A percentile compares a stretch with the other conserved stretches of the same genome.
Evolutionary conservation across 2,797 vertebrate genomes (phyloP).

Genomic region (Gymnocypris eckloni): DNA sequence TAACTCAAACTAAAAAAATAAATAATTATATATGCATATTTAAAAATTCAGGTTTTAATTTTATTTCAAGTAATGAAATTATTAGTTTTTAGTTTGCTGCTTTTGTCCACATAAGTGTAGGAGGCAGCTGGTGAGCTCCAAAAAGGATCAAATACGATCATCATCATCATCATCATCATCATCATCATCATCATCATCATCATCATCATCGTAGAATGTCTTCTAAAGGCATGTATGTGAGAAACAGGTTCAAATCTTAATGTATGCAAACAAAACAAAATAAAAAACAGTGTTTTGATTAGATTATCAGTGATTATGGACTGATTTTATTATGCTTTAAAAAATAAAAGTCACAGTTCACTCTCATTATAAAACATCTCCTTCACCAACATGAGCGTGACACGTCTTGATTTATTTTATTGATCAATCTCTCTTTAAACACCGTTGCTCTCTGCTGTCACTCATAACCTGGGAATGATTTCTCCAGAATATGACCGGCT

Average conservation of each 20-base stretch:
- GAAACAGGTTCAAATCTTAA: not conserved
- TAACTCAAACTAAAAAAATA: not conserved
- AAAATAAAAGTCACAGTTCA: not conserved
- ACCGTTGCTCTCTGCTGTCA: constrained; percentile 72
- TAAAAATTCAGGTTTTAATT: not conserved
- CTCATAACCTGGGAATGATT: constrained; percentile 55
- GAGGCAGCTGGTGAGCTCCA: no score
- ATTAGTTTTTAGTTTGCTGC: not conserved
- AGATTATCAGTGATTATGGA: no score
- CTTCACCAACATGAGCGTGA: constrained; percentile 2
- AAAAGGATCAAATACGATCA: no score
- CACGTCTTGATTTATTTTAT: not conserved
- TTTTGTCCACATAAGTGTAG: not conserved
- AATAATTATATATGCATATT: not conserved
- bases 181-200: no score
- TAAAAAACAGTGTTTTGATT: no score
- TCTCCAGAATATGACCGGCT: constrained; percentile 62
- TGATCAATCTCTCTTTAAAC: constrained; percentile 52
- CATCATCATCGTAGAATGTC: no score
- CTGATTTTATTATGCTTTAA: not conserved
- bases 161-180: no score
- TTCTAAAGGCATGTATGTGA: no score
- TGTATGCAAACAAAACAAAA: not conserved
- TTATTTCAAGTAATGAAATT: not conserved
- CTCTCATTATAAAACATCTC: not conserved